phyloP scores from a whole-genome alignment of 2,888 invertebrate genomes.

The Amiota minor region DNA sequence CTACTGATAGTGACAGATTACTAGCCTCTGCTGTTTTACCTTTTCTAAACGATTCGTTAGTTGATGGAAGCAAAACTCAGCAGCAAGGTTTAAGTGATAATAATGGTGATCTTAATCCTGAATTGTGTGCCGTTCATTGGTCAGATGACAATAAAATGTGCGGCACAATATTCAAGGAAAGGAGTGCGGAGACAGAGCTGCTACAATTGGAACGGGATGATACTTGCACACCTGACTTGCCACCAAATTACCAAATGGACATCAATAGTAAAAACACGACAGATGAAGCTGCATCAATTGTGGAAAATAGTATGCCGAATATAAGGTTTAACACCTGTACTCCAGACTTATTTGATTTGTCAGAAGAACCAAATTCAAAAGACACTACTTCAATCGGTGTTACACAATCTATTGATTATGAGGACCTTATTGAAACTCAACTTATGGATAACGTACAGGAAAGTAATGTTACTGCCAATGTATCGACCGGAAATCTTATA shows the following conservation, averaged over 20 bases:
- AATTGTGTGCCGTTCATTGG: background rate
- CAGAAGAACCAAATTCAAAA: background rate
- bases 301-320: background rate
- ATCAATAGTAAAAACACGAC: background rate
- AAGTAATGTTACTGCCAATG: background rate
- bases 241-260: no score
- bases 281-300: background rate
- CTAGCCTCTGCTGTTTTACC: slow-evolving; percentile 11
- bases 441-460: background rate
- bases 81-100: background rate
- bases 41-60: background rate
- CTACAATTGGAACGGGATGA: background rate
- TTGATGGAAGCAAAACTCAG: background rate
- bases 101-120: background rate
- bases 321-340: background rate
- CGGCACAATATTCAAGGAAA: background rate
- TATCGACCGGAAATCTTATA: no score
- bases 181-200: no score
- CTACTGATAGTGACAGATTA: slow-evolving; percentile 4
- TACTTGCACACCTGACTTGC: slow-evolving; percentile 3
- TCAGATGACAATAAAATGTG: background rate
- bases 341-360: slow-evolving; percentile 8
- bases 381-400: no score
- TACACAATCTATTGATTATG: background rate
- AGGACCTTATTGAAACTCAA: background rate